phyloP scores from a whole-genome alignment of 2,888 invertebrate genomes.

The Cephonodes hylas region DNA sequence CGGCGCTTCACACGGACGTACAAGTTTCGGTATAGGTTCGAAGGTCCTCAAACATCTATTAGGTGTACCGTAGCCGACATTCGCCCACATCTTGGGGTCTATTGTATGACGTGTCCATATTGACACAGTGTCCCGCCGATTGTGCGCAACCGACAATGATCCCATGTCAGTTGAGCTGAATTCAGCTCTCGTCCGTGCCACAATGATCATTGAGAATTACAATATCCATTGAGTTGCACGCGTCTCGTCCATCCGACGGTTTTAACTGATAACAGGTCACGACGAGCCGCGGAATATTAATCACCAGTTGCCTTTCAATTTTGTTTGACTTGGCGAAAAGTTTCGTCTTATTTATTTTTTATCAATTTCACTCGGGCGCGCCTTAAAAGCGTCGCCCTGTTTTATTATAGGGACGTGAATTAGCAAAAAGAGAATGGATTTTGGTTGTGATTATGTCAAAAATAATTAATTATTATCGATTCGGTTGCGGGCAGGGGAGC shows the following conservation, averaged over 20 bases:
- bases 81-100: constrained; percentile 60
- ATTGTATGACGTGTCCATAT: constrained; percentile 69
- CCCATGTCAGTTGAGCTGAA: constrained; percentile 64
- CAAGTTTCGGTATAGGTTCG: constrained; percentile 21
- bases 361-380: constrained; percentile 72
- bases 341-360: constrained; percentile 78
- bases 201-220: constrained; percentile 29
- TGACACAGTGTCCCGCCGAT: constrained; percentile 69
- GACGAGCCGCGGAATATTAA: constrained; percentile 18
- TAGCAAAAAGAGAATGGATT: constrained; percentile 85
- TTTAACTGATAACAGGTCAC: constrained; percentile 21
- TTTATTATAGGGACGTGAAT: constrained; percentile 84
- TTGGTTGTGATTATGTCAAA: constrained; percentile 85
- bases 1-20: neutral
- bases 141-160: constrained; percentile 61
- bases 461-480: constrained; percentile 88
- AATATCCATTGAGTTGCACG: constrained; percentile 25
- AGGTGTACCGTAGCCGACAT: constrained; percentile 48
- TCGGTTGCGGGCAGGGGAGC: constrained; percentile 67
- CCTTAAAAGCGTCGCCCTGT: constrained; percentile 73
- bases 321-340: constrained; percentile 74
- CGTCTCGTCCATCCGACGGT: constrained; percentile 1
- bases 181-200: constrained; percentile 48
- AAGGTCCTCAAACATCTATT: constrained; percentile 63
- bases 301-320: constrained; percentile 31